Percentiles rank a stretch among this genome's conserved stretches.
Conservation (phyloP, 2,888 invertebrate genomes). For the Agrotis puta region DNA sequence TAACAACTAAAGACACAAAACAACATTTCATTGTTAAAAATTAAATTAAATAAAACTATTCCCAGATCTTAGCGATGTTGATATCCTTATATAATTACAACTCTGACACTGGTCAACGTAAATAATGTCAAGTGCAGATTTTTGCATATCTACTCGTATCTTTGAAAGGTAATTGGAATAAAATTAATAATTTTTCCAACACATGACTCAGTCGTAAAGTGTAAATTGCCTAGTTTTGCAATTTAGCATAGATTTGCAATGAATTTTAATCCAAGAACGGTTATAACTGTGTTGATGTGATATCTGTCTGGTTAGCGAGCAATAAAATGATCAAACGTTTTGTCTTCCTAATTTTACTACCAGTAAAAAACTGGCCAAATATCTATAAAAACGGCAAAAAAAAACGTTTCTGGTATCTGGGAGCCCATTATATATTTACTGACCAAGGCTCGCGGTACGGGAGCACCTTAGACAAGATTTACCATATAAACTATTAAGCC, state of each 20-base stretch:
- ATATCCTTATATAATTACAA: conserved; percentile 10
- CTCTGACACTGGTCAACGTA: neutral
- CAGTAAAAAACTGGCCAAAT: neutral
- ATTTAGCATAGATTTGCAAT: neutral
- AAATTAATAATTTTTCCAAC: conserved; percentile 21
- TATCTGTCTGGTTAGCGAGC: neutral
- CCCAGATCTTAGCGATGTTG: neutral
- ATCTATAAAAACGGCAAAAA: neutral
- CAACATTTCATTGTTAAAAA: no score
- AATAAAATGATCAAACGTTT: neutral
- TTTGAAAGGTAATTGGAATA: conserved; percentile 26
- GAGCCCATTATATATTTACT: no score
- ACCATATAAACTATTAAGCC: neutral
- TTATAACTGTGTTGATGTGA: neutral
- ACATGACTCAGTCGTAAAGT: neutral
- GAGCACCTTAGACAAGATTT: neutral
- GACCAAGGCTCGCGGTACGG: no score
- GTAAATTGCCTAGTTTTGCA: neutral
- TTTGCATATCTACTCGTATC: neutral
- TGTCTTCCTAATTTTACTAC: neutral
- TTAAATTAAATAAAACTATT: neutral
- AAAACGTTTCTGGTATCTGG: no score
- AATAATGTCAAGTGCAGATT: conserved; percentile 17
- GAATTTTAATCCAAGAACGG: neutral
- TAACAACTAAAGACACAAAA: no score